A percentile compares a stretch with the other conserved stretches of the same genome.
phyloP scores from a whole-genome alignment of 2,113 vertebrate genomes.

The Grammomys dolichurus region DNA sequence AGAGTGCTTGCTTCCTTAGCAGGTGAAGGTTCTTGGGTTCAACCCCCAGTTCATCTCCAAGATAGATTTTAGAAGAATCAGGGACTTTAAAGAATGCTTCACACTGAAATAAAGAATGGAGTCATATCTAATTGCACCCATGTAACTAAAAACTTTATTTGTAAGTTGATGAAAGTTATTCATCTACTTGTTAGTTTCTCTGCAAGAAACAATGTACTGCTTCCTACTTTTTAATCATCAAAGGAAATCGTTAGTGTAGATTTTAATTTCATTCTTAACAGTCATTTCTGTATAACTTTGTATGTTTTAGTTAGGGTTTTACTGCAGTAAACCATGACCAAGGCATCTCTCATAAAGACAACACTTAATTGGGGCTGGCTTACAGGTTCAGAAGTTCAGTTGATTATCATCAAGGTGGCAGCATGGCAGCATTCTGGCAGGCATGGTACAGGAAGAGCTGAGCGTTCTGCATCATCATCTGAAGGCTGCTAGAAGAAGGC shows the following conservation, averaged over 20 bases:
- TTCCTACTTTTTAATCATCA: background rate
- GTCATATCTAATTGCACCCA: background rate
- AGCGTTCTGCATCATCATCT: background rate
- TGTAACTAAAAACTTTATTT: slow-evolving; percentile 19
- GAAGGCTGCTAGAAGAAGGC: no score
- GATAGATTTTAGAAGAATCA: background rate
- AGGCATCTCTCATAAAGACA: no score
- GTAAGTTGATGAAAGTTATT: background rate
- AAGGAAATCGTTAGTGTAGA: background rate
- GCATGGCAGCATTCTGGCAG: no score
- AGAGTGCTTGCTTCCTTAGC: background rate
- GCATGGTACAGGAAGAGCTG: no score
- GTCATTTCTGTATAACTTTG: no score
- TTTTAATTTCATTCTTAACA: background rate
- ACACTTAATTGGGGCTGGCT: no score
- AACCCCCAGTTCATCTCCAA: background rate
- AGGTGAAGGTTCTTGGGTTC: background rate
- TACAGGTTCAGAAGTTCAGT: no score
- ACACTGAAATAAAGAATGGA: background rate
- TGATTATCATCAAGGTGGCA: no score
- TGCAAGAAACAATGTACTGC: background rate
- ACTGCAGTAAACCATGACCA: no score
- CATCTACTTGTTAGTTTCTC: background rate
- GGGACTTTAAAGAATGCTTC: background rate
- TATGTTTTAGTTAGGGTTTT: no score